Evolutionary conservation across 2,888 invertebrate species (phyloP).

Genomic region (Sphinx pinastri): DNA sequence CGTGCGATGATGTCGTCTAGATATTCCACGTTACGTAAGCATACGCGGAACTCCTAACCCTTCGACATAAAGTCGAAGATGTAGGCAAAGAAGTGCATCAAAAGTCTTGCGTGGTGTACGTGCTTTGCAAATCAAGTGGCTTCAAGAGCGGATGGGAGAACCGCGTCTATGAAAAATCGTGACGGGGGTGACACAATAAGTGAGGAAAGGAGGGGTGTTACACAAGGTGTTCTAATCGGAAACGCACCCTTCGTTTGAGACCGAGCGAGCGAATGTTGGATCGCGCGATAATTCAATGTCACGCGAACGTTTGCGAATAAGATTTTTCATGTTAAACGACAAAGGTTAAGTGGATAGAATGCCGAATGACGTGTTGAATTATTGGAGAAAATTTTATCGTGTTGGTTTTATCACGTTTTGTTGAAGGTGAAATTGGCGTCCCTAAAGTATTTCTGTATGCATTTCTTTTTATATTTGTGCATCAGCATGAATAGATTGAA

Average conservation of each 20-base stretch:
- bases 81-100: slow-evolving; percentile 34
- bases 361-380: slow-evolving; percentile 22
- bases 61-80: slow-evolving; percentile 57
- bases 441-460: background rate
- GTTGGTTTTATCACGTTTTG: slow-evolving; percentile 8
- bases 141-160: slow-evolving; percentile 77
- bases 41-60: slow-evolving; percentile 45
- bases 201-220: slow-evolving; percentile 61
- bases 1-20: slow-evolving; percentile 64
- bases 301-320: slow-evolving; percentile 37
- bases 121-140: slow-evolving; percentile 82
- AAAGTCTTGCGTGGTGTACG: slow-evolving; percentile 53
- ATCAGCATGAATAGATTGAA: background rate
- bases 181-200: slow-evolving; percentile 77
- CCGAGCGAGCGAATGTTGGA: slow-evolving; percentile 34
- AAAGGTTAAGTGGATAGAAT: slow-evolving; percentile 39
- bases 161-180: slow-evolving; percentile 79
- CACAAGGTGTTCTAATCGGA: slow-evolving; percentile 76
- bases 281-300: slow-evolving; percentile 43
- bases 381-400: slow-evolving; percentile 14
- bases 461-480: background rate
- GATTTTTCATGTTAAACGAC: slow-evolving; percentile 40
- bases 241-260: slow-evolving; percentile 54
- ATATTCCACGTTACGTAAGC: slow-evolving; percentile 49
- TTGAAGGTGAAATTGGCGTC: slow-evolving; percentile 3